Percentiles rank a stretch among this genome's conserved stretches.
Evolutionary conservation across 1,140 invertebrate species (phyloP).

Genomic region (Antheraea mylitta): DNA sequence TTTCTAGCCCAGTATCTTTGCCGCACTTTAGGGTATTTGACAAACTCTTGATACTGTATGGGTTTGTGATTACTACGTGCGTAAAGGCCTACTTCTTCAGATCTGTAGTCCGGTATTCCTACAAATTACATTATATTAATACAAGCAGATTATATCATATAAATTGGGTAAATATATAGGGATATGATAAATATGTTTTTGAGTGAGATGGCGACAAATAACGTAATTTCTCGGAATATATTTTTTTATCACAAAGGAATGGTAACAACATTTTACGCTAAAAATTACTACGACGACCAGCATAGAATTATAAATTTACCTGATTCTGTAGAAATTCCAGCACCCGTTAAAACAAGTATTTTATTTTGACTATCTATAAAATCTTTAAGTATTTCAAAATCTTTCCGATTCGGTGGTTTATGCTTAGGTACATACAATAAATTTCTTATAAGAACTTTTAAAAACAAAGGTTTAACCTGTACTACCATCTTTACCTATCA

Average conservation of each 20-base stretch:
- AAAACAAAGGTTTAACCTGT: neutral
- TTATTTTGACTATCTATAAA: slow-evolving; percentile 82
- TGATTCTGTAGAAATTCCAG: slow-evolving; percentile 97
- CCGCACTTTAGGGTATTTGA: slow-evolving; percentile 84
- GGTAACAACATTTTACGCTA: too few relatives aligned
- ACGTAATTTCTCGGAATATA: too few relatives aligned
- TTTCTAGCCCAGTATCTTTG: slow-evolving; percentile 97
- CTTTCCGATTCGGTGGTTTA: slow-evolving; percentile 80
- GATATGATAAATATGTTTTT: too few relatives aligned
- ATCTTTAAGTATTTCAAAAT: slow-evolving; percentile 82
- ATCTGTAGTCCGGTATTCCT: slow-evolving; percentile 97
- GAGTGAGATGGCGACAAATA: too few relatives aligned
- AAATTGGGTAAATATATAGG: too few relatives aligned
- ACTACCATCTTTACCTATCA: neutral
- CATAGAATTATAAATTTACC: slow-evolving; percentile 57
- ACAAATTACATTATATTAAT: slow-evolving; percentile 8
- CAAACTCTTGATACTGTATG: slow-evolving; percentile 91
- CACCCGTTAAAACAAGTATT: slow-evolving; percentile 91
- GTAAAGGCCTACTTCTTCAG: slow-evolving; percentile 95
- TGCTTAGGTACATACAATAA: slow-evolving; percentile 86
- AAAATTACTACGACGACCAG: too few relatives aligned
- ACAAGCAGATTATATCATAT: neutral
- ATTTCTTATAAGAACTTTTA: slow-evolving; percentile 28
- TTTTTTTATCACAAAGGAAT: too few relatives aligned
- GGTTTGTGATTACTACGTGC: slow-evolving; percentile 90